Percentiles rank a stretch among this genome's conserved stretches.
Conservation (phyloP, 2,113 vertebrate species). For the Mastomys natalensis region DNA sequence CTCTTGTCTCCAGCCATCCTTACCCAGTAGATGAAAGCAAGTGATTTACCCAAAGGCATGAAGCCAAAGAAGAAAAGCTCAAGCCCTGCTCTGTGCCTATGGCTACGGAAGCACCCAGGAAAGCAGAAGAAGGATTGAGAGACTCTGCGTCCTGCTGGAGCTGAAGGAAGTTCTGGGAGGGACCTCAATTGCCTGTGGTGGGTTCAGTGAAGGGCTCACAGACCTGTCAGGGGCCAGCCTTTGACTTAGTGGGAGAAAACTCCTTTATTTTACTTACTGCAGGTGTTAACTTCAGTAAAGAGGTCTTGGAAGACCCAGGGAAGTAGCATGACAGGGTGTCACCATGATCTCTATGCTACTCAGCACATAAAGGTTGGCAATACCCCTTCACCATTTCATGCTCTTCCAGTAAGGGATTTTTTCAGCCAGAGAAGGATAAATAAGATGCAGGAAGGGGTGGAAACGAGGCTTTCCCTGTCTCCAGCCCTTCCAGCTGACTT, state of each 20-base stretch:
- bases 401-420: not conserved
- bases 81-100: not conserved
- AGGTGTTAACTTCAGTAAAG: too few species aligned
- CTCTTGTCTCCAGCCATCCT: too few species aligned
- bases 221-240: rapidly evolving
- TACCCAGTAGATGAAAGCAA: not conserved
- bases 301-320: too few species aligned
- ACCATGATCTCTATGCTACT: rapidly evolving
- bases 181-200: rapidly evolving
- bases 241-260: not conserved
- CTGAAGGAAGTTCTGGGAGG: rapidly evolving
- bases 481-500: not conserved
- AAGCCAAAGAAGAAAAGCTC: not conserved
- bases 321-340: rapidly evolving
- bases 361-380: too few species aligned
- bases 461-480: rapidly evolving
- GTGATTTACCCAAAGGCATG: not conserved
- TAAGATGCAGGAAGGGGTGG: not conserved
- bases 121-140: not conserved
- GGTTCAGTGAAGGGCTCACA: too few species aligned
- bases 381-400: rapidly evolving
- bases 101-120: not conserved
- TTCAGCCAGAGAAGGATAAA: rapidly evolving
- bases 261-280: not conserved
- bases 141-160: rapidly evolving